Evolutionary conservation across 2,113 vertebrate species (phyloP).

Genomic region (Rhipidura dahli): DNA sequence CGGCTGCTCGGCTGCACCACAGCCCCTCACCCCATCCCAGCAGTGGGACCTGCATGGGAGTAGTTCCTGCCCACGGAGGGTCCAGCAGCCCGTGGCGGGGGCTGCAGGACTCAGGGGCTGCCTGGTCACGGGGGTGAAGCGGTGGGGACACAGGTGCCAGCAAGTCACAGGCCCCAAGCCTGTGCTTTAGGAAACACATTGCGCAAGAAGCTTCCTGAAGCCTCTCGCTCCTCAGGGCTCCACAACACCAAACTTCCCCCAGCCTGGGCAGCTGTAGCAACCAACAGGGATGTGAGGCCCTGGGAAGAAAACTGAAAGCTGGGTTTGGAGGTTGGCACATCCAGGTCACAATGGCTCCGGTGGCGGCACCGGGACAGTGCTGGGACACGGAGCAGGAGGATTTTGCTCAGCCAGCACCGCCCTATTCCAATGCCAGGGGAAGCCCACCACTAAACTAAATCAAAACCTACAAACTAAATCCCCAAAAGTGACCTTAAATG

Average conservation of each 20-base stretch:
- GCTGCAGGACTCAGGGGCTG: neutral
- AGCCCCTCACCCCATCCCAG: rapidly evolving
- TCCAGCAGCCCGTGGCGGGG: neutral
- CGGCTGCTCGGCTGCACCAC: rapidly evolving
- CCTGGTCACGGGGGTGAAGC: rapidly evolving
- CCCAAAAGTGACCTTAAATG: neutral
- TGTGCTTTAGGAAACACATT: neutral
- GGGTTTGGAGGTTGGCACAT: neutral
- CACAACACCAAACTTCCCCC: neutral
- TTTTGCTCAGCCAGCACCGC: rapidly evolving
- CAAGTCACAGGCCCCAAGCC: rapidly evolving
- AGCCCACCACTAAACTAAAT: neutral
- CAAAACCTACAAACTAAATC: neutral
- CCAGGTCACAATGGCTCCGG: rapidly evolving
- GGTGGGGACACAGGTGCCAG: rapidly evolving
- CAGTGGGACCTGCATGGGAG: neutral
- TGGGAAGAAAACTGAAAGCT: neutral
- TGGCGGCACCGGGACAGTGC: neutral
- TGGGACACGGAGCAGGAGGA: rapidly evolving
- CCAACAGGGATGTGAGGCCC: neutral
- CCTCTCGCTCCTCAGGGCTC: neutral
- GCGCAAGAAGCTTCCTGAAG: neutral
- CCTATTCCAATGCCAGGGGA: neutral
- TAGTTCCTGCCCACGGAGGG: rapidly evolving
- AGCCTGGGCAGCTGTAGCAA: rapidly evolving